Base-by-base conservation (phyloP, 2,888 invertebrate species). In the Epistrophella euchroma region DNA sequence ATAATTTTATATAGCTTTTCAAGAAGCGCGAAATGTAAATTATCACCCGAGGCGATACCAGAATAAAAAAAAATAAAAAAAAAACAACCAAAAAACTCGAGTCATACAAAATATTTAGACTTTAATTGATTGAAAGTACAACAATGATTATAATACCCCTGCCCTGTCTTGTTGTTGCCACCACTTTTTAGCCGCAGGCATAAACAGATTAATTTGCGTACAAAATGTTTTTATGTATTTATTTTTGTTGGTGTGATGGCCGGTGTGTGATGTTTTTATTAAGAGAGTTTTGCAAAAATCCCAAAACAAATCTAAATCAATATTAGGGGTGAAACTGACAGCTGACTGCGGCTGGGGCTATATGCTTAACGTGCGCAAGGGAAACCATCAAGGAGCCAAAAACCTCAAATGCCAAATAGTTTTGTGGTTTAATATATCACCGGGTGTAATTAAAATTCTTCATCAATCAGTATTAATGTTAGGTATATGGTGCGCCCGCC, bases 381-480 rank as follows among this genome's bases (percentile, higher is more conserved):
- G 32, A 2, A 45, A 60, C 1, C 52, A 19, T n/a, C 43, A 45
- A 68, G 70, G 70, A 64, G 4, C 68, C 43, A 80, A 75, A 75
- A 62, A n/a, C n/a, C 11, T 52, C 19, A 84, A 85, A 76, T 85
- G 86, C 77, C 86, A 86, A 82, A 86, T 82, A 78, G 86, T 86
- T 82, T 58, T 78, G 86, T 52, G 82, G 82, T 86, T 86, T 86
- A 86, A 86, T 86, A 86, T 82, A 86, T 86, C 86, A 86, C 82
- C 82, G 64, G 78, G 77, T 78, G 77, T 86, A 82, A 86, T 86
- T 86, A 86, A 86, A 86, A 86, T 86, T 86, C 86, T 86, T 82
- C 86, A 86, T 86, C 82, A 86, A 86, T 86, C 86, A 86, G 86
- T 74, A 78, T 86, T 86, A 86, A 86, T 73, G 40, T 43, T 52